Percentiles rank a stretch among this genome's conserved stretches.
phyloP scores from a whole-genome alignment of 2,888 invertebrate genomes.

The Athalia cordata region DNA sequence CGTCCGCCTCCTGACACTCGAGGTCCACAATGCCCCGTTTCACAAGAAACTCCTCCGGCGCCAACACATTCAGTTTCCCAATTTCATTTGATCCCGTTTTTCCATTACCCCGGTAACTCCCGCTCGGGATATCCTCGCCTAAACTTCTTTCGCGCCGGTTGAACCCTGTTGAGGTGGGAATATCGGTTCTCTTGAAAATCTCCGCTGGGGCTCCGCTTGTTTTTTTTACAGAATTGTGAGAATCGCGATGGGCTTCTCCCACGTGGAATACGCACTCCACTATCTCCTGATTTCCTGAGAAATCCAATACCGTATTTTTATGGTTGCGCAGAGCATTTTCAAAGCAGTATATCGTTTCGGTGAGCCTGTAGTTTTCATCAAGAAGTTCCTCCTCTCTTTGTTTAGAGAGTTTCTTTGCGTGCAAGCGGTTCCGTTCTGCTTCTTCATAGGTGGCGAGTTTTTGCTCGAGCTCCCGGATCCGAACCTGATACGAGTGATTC shows the following conservation, averaged over 20 bases:
- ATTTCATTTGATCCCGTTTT: not conserved
- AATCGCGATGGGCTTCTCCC: not conserved
- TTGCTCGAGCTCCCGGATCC: conserved; percentile 62
- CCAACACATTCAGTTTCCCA: conserved; percentile 29
- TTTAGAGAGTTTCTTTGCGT: conserved; percentile 56
- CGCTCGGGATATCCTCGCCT: not conserved
- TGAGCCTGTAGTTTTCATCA: conserved; percentile 63
- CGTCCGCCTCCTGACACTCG: conserved; percentile 58
- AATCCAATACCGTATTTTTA: not conserved
- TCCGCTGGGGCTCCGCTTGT: too few species aligned
- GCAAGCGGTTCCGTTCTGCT: conserved; percentile 51
- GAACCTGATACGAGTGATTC: conserved; percentile 54
- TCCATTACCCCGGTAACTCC: not conserved
- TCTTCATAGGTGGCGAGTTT: conserved; percentile 55
- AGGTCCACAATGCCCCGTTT: conserved; percentile 48
- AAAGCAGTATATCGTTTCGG: conserved; percentile 60
- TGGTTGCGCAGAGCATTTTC: conserved; percentile 59
- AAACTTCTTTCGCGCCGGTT: too few species aligned
- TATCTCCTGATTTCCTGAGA: not conserved
- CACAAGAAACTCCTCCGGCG: conserved; percentile 6
- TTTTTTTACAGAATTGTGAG: too few species aligned
- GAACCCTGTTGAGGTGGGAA: too few species aligned
- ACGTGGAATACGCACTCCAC: not conserved
- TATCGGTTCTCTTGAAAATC: too few species aligned
- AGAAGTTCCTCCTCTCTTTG: conserved; percentile 64